Base-by-base conservation (phyloP, 1,140 invertebrate genomes). In the Meloidogyne chitwoodi region DNA sequence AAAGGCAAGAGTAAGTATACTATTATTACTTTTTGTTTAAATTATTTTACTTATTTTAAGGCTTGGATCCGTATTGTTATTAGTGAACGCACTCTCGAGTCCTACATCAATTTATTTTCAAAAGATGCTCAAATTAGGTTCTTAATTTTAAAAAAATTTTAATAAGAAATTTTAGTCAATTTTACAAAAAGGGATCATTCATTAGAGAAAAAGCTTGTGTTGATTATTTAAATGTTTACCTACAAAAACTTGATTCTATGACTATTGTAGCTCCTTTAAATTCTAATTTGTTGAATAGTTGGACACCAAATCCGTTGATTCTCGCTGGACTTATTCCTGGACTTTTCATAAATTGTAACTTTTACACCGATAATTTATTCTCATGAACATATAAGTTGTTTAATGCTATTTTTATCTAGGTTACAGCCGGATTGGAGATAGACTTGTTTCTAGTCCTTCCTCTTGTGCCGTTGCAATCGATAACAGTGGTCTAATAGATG, bases 41-140 rank as follows among this genome's bases (percentile, higher is more conserved):
- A 76, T 6, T 26, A 31, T 63, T 41, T 22, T 48, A 31, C 2
- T 78, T 41, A 6, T n/a, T 61, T 22, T 19, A 10, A 81, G 8
- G 84, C 84, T 5, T 86, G 85, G 85, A 78, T 86, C 27, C 76
- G 85, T 26, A 83, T 86, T 48, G 81, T 86, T 27, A 61, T 86
- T 26, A 87, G 87, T 61, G 85, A 86, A 67, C 69, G 74, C 3
- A 61, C 80, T 6, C 68, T 86, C n/a, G 79, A 84, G 34, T 38
- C 73, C 64, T 84, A 80, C 56, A 77, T 83, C 24, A 65, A 72
- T 48, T 24, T 84, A 56, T 70, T 84, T 31, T 41, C 65, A 16
- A 80, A 69, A 27, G 81, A 83, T 74, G 65, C 34, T 22, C 79
- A 83, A 44, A 31, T 82, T 34, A 74, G 27, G 11, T 75, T 24